These are phyloP conservation scores for Pristionchus mayeri DNA, from an alignment of 2,888 invertebrate species.

Conservation along the genomic window DNA sequence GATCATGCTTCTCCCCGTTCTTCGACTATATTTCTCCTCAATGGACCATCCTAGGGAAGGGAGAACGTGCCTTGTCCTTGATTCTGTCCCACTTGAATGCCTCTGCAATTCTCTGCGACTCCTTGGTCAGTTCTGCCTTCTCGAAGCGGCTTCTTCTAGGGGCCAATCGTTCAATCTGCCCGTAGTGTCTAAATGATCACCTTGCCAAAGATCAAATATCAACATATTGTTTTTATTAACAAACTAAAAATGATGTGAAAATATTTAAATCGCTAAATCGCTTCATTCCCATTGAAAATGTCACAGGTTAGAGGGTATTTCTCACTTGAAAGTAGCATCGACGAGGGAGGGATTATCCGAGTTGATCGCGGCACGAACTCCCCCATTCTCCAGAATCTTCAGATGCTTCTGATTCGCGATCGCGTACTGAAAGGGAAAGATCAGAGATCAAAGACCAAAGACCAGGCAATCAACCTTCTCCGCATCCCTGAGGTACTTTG, in stretches of 20 bases:
- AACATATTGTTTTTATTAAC: too few species aligned
- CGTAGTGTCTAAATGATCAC: not conserved
- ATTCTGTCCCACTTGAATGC: slow-evolving; percentile 41
- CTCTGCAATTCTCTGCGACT: not conserved
- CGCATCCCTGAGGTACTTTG: not conserved
- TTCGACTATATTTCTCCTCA: not conserved
- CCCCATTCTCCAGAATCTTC: slow-evolving; percentile 26
- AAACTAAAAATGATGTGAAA: too few species aligned
- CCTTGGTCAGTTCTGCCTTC: slow-evolving; percentile 14
- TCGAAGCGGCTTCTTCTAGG: not conserved
- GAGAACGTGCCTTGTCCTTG: slow-evolving; percentile 29
- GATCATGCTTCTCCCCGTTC: too few species aligned
- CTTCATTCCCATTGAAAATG: too few species aligned
- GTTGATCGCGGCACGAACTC: not conserved
- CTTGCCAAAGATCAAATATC: not conserved
- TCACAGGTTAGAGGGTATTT: too few species aligned
- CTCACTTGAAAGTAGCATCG: slow-evolving; percentile 11
- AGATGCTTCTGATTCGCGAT: not conserved
- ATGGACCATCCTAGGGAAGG: not conserved
- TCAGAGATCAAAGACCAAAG: not conserved
- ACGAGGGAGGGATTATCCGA: slow-evolving; percentile 4
- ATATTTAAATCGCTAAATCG: too few species aligned
- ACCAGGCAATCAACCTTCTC: not conserved
- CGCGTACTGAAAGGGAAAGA: not conserved
- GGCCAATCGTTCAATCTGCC: not conserved